Percentiles rank a stretch among this genome's conserved stretches.
These are phyloP conservation scores for Pseudomyrmex gracilis DNA, from an alignment of 1,140 invertebrate species.

Conservation along the genomic window DNA sequence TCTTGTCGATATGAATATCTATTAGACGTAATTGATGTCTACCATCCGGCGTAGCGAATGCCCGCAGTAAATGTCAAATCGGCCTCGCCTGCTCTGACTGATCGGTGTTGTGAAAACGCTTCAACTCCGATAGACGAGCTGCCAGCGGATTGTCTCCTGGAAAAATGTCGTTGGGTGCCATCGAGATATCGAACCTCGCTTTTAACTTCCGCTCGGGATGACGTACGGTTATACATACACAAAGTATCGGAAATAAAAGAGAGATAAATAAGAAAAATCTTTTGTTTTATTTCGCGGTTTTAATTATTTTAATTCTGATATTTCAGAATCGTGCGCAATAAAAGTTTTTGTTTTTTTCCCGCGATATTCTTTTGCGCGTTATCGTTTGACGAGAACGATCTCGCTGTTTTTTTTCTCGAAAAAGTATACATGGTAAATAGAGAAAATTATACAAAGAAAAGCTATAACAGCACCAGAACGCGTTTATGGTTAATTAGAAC, in stretches of 20 bases:
- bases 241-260: background rate
- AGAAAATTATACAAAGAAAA: background rate
- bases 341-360: background rate
- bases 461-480: background rate
- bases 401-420: background rate
- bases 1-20: constrained; percentile 74
- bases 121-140: constrained; percentile 35
- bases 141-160: constrained; percentile 51
- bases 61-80: constrained; percentile 64
- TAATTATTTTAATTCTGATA: constrained; percentile 28
- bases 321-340: background rate
- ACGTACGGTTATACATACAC: background rate
- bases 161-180: constrained; percentile 52
- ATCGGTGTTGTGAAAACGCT: constrained; percentile 59
- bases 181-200: constrained; percentile 33
- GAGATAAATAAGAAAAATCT: background rate
- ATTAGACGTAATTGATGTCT: constrained; percentile 77
- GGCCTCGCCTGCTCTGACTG: constrained; percentile 46
- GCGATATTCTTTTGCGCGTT: background rate
- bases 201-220: constrained; percentile 17
- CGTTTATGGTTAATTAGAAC: constrained; percentile 36
- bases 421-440: background rate
- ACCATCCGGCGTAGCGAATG: constrained; percentile 55
- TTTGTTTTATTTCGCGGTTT: background rate
- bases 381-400: background rate